phyloP scores from a whole-genome alignment of 2,113 vertebrate genomes.

The Merops nubicus region DNA sequence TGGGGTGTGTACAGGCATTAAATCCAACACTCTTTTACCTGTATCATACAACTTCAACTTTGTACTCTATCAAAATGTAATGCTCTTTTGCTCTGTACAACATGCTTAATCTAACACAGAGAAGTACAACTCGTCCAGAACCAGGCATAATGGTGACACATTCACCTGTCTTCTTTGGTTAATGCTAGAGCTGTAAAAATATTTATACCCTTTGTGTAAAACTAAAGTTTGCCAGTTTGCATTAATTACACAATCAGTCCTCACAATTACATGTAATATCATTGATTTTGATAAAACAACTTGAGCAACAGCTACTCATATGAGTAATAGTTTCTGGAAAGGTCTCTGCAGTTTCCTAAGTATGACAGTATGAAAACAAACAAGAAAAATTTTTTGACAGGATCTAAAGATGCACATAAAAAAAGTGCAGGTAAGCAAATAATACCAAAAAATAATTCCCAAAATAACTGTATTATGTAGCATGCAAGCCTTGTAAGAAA shows the following conservation, averaged over 20 bases:
- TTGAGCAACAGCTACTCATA: not conserved
- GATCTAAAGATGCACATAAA: not conserved
- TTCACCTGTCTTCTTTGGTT: not conserved
- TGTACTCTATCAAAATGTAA: not conserved
- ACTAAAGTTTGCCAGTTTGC: not conserved
- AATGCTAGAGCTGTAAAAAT: not conserved
- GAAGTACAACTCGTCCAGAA: not conserved
- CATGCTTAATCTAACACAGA: not conserved
- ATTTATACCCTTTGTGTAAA: not conserved
- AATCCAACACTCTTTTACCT: not conserved
- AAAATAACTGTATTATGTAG: not conserved
- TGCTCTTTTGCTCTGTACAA: not conserved
- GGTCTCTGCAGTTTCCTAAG: not conserved
- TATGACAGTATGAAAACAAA: not conserved
- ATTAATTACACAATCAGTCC: not conserved
- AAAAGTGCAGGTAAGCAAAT: not conserved
- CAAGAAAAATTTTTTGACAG: not conserved
- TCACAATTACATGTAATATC: not conserved
- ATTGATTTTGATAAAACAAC: not conserved
- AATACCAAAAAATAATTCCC: not conserved
- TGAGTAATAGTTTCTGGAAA: not conserved
- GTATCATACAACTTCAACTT: not conserved
- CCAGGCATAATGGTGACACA: not conserved
- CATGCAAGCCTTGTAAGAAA: not conserved
- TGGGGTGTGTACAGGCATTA: not conserved